These are phyloP conservation scores for Rhagoletis zephyria DNA, from an alignment of 1,140 invertebrate species.

Conservation along the genomic window DNA sequence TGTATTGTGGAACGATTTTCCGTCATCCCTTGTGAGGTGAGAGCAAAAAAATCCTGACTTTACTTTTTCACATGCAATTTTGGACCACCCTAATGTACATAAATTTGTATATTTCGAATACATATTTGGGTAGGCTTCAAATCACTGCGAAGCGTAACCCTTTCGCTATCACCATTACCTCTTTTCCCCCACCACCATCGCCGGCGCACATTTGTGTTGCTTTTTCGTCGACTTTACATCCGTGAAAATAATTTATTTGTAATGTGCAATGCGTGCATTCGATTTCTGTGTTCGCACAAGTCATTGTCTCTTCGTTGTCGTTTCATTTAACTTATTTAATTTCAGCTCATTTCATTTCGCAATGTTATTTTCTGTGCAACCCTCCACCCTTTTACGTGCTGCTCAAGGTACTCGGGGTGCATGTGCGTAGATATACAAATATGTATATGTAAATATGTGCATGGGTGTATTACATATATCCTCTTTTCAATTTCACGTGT, in stretches of 20 bases:
- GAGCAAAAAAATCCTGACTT: no score
- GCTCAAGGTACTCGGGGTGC: not conserved
- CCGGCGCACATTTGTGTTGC: not conserved
- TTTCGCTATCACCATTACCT: not conserved
- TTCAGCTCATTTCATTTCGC: constrained; percentile 51
- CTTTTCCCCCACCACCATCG: not conserved
- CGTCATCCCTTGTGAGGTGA: no score
- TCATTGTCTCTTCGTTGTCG: constrained; percentile 7
- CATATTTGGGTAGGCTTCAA: not conserved
- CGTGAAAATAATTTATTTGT: constrained; percentile 60
- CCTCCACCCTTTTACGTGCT: constrained; percentile 1
- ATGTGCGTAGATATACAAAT: not conserved
- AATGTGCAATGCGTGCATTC: constrained; percentile 55
- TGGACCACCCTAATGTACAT: not conserved
- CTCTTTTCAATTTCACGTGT: constrained; percentile 38
- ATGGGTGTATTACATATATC: not conserved
- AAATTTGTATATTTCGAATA: not conserved
- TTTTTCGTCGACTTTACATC: constrained; percentile 24
- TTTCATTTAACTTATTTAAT: constrained; percentile 44
- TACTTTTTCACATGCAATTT: not conserved
- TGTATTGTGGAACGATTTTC: no score
- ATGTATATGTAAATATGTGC: not conserved
- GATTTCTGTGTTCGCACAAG: constrained; percentile 13
- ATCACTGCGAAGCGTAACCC: constrained; percentile 12
- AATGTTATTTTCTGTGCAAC: not conserved